Base-by-base conservation (phyloP, 2,113 vertebrate species). In the Eretmochelys imbricata region DNA sequence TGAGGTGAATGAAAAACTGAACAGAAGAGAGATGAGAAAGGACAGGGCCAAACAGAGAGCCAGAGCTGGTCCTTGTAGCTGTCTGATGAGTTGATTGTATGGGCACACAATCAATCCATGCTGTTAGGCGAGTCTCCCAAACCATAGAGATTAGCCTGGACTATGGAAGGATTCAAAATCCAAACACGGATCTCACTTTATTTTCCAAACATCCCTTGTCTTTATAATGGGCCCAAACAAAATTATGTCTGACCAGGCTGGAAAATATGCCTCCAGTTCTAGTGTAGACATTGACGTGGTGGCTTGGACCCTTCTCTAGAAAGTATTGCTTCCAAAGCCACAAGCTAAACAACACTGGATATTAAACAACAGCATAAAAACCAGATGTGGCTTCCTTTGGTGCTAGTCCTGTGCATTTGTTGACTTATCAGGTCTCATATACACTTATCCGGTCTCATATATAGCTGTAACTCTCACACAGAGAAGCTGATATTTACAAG, bases 381-480 rank as follows among this genome's bases (percentile, higher is more conserved):
- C 10, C 72, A 76, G 38, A 42, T 8, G 31, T 50, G 31, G 27
- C 16, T 82, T 88, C 85, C 50, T 42, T 53, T 81, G 54, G 38
- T 51, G 49, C 8, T 22, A 29, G 20, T 35, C 53, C 57, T 85
- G 11, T 51, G 53, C 49, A 35, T 31, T 62, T 46, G 29, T 35
- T 94, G 54, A 55, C 0, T 2, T 38, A 80, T 69, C 27, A 46
- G 84, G 81, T 50, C 82, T 20, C 29, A 1, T 14, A 4, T 2
- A 82, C 2, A 5, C 0, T 2, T 38, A 80, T 69, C 27, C 49
- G 84, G 81, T 50, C 82, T 20, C 29, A 1, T 3, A 1, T 59
- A 46, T 27, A 25, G 38, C 38, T 1, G 5, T 35, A 62, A 0
- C 0, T 14, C 69, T 89, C 2, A 0, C 11, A 57, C 27, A 87